These are phyloP conservation scores for Alectoris magna DNA, from an alignment of 2,797 vertebrate species.

Conservation along the genomic window DNA sequence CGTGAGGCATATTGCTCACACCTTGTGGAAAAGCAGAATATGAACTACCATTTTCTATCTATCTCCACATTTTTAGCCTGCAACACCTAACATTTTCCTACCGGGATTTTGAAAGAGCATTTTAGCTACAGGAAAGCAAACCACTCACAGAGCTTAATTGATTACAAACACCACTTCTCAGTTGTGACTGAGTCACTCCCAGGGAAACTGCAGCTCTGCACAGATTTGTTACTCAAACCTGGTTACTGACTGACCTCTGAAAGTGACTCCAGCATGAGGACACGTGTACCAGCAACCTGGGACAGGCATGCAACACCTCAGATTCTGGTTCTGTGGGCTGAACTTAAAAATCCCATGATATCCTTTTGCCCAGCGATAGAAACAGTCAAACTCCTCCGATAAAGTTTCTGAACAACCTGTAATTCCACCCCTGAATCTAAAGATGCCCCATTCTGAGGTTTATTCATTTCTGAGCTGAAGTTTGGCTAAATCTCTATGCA, in stretches of 20 bases:
- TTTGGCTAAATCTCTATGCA: not conserved
- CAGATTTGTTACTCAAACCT: not conserved
- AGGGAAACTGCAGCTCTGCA: rapidly evolving
- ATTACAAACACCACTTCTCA: not conserved
- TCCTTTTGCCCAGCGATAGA: not conserved
- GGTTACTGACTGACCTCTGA: not conserved
- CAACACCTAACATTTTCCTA: not conserved
- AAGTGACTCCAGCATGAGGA: not conserved
- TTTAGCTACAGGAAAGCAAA: not conserved
- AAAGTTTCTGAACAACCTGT: not conserved
- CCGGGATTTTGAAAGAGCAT: not conserved
- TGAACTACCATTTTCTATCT: not conserved
- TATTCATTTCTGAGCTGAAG: not conserved
- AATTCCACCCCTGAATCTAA: not conserved
- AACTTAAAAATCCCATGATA: rapidly evolving
- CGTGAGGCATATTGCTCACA: not conserved
- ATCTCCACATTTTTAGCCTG: not conserved
- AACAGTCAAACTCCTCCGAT: not conserved
- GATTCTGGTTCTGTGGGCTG: not conserved
- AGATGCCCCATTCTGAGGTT: not conserved
- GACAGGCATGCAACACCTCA: not conserved
- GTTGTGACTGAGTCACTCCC: not conserved
- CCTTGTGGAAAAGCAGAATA: not conserved
- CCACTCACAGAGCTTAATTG: not conserved
- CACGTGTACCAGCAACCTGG: not conserved